These are phyloP conservation scores for Cyrtodaria siliqua DNA, from an alignment of 2,888 invertebrate genomes.

Conservation along the genomic window DNA sequence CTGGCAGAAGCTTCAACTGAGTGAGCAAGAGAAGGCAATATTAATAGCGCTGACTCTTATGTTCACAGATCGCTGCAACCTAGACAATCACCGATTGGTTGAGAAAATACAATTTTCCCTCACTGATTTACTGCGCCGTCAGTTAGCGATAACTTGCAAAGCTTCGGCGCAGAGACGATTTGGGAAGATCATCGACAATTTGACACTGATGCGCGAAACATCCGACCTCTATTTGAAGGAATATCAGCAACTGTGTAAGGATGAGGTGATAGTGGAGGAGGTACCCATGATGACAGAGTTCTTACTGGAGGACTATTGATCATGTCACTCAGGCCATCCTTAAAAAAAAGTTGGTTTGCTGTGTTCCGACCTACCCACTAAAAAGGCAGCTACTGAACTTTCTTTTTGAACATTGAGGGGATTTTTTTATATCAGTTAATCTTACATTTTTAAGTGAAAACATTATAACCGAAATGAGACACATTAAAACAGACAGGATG, in stretches of 20 bases:
- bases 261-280: conserved; percentile 47
- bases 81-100: conserved; percentile 36
- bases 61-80: conserved; percentile 48
- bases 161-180: conserved; percentile 24
- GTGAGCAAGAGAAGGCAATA: conserved; percentile 46
- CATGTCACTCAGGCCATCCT: not conserved
- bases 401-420: no score
- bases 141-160: conserved; percentile 23
- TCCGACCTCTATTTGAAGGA: conserved; percentile 47
- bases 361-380: no score
- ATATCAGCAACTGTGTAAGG: conserved; percentile 54
- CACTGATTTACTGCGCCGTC: conserved; percentile 26
- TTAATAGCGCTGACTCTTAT: conserved; percentile 39
- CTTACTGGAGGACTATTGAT: conserved; percentile 44
- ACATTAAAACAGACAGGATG: no score
- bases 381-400: no score
- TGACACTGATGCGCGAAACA: conserved; percentile 37
- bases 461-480: no score
- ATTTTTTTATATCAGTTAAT: no score
- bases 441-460: no score
- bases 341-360: no score
- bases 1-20: conserved; percentile 46
- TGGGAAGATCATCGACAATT: conserved; percentile 46
- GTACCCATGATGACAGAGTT: conserved; percentile 50
- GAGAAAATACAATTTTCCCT: conserved; percentile 49